These are phyloP conservation scores for Atta texana DNA, from an alignment of 1,140 invertebrate genomes.

Conservation along the genomic window DNA sequence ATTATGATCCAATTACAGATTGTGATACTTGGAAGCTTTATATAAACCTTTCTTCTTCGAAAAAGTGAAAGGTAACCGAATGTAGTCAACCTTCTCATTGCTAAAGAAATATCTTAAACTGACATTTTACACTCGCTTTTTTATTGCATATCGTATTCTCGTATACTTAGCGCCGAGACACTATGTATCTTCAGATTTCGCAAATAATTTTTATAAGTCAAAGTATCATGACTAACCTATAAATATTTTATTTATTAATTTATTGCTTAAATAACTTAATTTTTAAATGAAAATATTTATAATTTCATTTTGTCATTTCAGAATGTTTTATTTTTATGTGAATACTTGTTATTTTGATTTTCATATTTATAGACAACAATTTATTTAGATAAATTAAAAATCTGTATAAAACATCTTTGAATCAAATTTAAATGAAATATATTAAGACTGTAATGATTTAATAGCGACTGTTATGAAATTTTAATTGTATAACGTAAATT, in stretches of 20 bases:
- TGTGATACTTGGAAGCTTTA: neutral
- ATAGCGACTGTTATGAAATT: slow-evolving; percentile 10
- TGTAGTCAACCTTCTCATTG: neutral
- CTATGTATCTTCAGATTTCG: neutral
- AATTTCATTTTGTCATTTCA: slow-evolving; percentile 3
- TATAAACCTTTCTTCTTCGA: neutral
- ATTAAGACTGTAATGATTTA: slow-evolving; percentile 53
- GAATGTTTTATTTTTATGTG: neutral
- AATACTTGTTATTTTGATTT: neutral
- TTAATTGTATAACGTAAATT: neutral
- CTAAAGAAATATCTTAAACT: neutral
- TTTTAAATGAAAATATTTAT: neutral
- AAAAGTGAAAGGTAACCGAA: slow-evolving; percentile 54
- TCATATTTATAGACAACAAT: neutral
- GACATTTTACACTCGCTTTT: slow-evolving; percentile 16
- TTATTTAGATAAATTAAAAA: neutral
- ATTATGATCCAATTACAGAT: neutral
- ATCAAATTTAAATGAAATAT: neutral
- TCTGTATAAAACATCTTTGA: neutral
- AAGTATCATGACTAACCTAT: too few relatives aligned
- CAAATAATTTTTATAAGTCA: neutral
- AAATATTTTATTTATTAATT: neutral
- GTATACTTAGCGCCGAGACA: too few relatives aligned
- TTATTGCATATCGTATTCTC: neutral
- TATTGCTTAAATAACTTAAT: neutral